phyloP scores from a whole-genome alignment of 1,140 invertebrate species.

The Melipona quadrifasciata region DNA sequence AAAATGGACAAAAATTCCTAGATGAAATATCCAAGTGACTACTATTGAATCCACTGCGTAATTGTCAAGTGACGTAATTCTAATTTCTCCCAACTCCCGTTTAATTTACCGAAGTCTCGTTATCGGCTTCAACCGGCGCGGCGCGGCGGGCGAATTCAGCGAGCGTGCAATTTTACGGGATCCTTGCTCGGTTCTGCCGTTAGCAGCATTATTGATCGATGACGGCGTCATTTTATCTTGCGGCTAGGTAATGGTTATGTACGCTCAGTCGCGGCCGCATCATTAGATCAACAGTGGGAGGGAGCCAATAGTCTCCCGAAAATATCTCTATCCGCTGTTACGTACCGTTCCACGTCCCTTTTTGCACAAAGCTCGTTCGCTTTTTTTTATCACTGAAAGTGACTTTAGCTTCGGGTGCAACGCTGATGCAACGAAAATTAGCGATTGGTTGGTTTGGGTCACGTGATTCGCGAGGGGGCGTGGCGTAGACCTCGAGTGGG shows the following conservation, averaged over 20 bases:
- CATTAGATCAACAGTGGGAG: constrained; percentile 20
- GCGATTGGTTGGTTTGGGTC: too few relatives aligned
- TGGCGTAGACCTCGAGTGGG: too few relatives aligned
- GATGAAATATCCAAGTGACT: too few relatives aligned
- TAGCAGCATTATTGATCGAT: constrained; percentile 50
- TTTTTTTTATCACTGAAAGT: too few relatives aligned
- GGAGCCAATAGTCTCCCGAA: constrained; percentile 11
- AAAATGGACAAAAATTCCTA: too few relatives aligned
- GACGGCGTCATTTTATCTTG: constrained; percentile 53
- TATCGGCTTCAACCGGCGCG: neutral
- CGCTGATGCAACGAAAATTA: too few relatives aligned
- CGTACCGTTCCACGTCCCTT: neutral
- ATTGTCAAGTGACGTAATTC: neutral
- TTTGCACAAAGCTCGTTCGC: neutral
- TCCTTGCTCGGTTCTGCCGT: constrained; percentile 46
- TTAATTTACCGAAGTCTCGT: neutral
- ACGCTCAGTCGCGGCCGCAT: constrained; percentile 30
- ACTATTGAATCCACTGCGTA: too few relatives aligned
- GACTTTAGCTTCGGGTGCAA: too few relatives aligned
- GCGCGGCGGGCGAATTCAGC: constrained; percentile 13
- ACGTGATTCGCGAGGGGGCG: too few relatives aligned
- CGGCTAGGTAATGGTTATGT: constrained; percentile 44
- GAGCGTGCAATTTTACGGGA: constrained; percentile 36
- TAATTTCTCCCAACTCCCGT: neutral
- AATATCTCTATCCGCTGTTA: neutral